These are phyloP conservation scores for Pyrrhura leucotis DNA, from an alignment of 2,797 vertebrate genomes.

Conservation along the genomic window DNA sequence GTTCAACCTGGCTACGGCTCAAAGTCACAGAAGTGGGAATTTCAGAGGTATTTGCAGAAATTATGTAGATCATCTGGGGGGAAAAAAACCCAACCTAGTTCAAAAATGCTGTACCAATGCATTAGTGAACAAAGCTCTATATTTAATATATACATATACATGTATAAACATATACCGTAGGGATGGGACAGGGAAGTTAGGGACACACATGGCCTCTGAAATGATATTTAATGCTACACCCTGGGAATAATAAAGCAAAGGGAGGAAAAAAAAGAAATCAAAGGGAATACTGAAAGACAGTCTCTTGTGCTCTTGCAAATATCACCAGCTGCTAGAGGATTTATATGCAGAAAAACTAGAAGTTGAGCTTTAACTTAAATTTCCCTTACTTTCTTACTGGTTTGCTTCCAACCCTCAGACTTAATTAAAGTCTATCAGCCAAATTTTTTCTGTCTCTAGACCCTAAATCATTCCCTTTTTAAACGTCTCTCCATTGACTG, in stretches of 20 bases:
- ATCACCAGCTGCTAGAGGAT: constrained; percentile 42
- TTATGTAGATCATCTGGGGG: not conserved
- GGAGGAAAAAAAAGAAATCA: not conserved
- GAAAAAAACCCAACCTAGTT: fast-evolving
- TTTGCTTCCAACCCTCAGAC: constrained; percentile 20
- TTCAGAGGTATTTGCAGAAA: constrained; percentile 59
- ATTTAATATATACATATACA: not conserved
- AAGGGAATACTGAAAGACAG: constrained; percentile 37
- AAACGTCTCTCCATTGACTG: not conserved
- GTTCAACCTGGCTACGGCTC: constrained; percentile 55
- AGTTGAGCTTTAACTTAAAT: not conserved
- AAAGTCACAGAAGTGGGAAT: constrained; percentile 43
- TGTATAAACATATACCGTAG: not conserved
- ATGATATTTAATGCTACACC: constrained; percentile 7
- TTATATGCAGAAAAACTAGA: constrained; percentile 30
- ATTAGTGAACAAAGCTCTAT: not conserved
- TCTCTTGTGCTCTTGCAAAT: constrained; percentile 9
- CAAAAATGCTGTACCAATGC: not conserved
- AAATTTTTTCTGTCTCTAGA: not conserved
- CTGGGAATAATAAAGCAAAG: constrained; percentile 31
- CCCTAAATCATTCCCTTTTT: not conserved
- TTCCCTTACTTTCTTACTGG: not conserved
- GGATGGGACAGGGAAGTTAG: not conserved
- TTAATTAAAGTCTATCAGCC: constrained; percentile 49
- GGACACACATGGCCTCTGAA: not conserved